Base-by-base conservation (phyloP, 1,140 invertebrate genomes). In the Calliopsis andreniformis region DNA sequence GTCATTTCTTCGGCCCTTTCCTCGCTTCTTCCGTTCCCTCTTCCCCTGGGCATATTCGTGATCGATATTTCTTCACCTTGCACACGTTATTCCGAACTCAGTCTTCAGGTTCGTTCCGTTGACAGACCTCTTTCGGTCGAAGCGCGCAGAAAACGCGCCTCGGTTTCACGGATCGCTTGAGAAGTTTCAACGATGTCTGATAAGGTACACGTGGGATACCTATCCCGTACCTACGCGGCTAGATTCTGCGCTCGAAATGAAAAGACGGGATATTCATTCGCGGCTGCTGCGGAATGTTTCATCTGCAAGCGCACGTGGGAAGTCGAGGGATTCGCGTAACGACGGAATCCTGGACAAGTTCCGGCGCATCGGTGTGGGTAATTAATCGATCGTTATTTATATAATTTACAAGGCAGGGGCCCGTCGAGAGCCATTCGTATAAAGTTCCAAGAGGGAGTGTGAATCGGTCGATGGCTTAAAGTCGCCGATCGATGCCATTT, bases 361-460 rank as follows among this genome's bases (percentile, higher is more conserved):
- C 64, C 47, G 59, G 43, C 79, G 68, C 58, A 39, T 51, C 67
- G 62, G 66, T 51, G 63, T 81, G 64, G 39, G 66, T 79, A 83
- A 83, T 77, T 83, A 83, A 83, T 82, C 67, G 82, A 71, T 53
- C 78, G 68, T 84, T 80, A 83, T 64, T 62, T n/a, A 23, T 72
- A 64, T 67, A 72, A 83, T 83, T 83, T 83, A 73, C 56, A 73
- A 49, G 45, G 53, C 42, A 53, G 25, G 25, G 58, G 59, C 14
- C 35, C 20, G 45, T 53, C 47, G 42, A 39, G 63, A 55, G 8
- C 23, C 63, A 35, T 42, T 28, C 20, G 42, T 12, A 47, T 20
- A 68, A 49, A 35, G 39, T 56, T n/a, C 4, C 30, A 47, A 42
- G 47, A 30, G 42, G 51, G 53, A 25, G 18, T 4, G 23, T 23